Evolutionary conservation across 1,140 invertebrate species (phyloP), one percentile per base, ranked within the genome.

Genomic region (Plectrocnemia conspersa): DNA sequence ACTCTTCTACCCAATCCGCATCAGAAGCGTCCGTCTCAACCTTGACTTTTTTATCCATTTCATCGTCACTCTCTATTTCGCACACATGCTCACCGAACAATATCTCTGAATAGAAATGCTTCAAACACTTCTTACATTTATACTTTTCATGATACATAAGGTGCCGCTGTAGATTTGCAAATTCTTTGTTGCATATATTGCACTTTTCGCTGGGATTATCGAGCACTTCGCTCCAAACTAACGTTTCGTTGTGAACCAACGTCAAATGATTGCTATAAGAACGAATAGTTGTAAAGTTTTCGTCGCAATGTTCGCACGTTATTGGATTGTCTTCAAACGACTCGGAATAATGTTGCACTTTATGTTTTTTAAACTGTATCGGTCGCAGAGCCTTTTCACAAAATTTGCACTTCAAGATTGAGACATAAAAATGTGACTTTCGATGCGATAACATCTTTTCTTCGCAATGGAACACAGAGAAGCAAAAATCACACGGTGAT

Each of bases 71-170:
- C 15, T 73, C 73, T 15, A 74, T 68, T 3, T 68, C 62, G 54
- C 74, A 76, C 6, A 71, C 56, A 54, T 76, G 74, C 25, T 69
- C 68, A 40, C 72, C 71, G 45, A 52, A 74, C 15, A 72, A 69
- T 0, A 56, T 29, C 11, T 64, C 62, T 3, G 74, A 76, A 36
- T 56, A 67, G 64, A 76, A 76, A 58, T 75, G 74, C 46, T 74
- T 71, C 1, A 61, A 60, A 45, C 74, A 76, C 49, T 73, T 74
- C 46, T 71, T 74, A 52, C 74, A 76, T 49, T 64, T 70, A 44
- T 74, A 74, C 49, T 75, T 66, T 45, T 76, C 72, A 33, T 76
- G 74, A 44, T 74, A 75, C n/a, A 61, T 56, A 15, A 76, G 46
- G 62, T 76, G 74, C 46, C 64, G 66, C 33, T 72, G 70, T 11